Evolutionary conservation across 2,113 vertebrate species (phyloP), one percentile per base, ranked within the genome.

Genomic region (Myrmophylax atrothorax): DNA sequence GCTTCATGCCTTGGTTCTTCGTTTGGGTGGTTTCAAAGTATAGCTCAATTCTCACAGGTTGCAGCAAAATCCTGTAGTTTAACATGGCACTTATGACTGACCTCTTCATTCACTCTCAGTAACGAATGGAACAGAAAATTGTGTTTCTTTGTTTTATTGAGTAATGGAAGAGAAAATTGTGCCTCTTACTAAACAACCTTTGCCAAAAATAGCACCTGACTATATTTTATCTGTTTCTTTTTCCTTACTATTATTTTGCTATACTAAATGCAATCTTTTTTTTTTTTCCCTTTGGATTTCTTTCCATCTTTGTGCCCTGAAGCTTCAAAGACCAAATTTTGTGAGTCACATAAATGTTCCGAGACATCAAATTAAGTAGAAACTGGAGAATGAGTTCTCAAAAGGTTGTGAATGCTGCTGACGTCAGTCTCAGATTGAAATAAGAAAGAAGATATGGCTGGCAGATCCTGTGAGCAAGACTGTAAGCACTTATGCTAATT

Each of bases 261-360:
- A 23, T 92, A 93, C 93, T 97, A 97, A 97, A 81, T 23, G 4
- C 91, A 89, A 60, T 94, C 22, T 89, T 75, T 96, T 97, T 75
- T 35, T 84, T 95, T 95, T 62, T 66, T 23, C 62, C 56, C 52
- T 86, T 96, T 84, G 83, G 78, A 67, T 78, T 93, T 85, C 69
- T 75, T 86, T 89, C 75, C 3, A 2, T 82, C 64, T 95, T 89
- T 96, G 85, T 96, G 87, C 93, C 87, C 89, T 73, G 87, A 92
- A 89, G 91, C 96, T 93, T 92, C 50, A 94, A 94, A 84, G 87
- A 81, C 64, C 47, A 84, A 94, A 50, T 93, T 94, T 73, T 90
- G 37, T 98, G 98, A 98, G 88, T 98, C 97, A 97, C 82, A 73
- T 82, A 97, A 97, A 79, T 94, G 79, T 96, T 95, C 90, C 62